phyloP scores from a whole-genome alignment of 2,888 invertebrate species.

The Drosophila pseudotalamancana region DNA sequence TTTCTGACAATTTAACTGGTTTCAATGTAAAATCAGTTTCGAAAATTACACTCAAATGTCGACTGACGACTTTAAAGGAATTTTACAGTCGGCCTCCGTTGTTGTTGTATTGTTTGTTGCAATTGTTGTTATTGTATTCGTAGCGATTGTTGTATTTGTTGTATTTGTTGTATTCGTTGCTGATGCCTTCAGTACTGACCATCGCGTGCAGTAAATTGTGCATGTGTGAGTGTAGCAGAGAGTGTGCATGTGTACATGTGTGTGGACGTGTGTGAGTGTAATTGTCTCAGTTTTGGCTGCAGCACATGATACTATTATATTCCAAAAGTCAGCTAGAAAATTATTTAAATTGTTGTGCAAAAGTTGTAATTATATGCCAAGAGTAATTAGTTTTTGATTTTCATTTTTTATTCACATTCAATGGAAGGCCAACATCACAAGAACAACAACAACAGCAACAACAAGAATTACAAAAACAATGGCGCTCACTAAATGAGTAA shows the following conservation, averaged over 20 bases:
- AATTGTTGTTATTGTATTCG: too few relatives aligned
- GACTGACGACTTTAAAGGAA: constrained; percentile 80
- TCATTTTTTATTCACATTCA: constrained; percentile 11
- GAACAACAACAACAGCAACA: too few relatives aligned
- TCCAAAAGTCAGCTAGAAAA: constrained; percentile 71
- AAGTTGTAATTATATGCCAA: constrained; percentile 72
- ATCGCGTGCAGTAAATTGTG: constrained; percentile 80
- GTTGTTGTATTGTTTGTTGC: too few relatives aligned
- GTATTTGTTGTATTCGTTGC: too few relatives aligned
- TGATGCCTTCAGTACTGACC: constrained; percentile 54
- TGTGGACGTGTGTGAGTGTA: constrained; percentile 4
- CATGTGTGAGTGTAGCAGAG: constrained; percentile 1
- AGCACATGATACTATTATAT: constrained; percentile 62
- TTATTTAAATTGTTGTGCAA: constrained; percentile 76
- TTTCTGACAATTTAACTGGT: constrained; percentile 84
- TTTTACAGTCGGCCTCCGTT: constrained; percentile 60
- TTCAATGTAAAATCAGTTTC: constrained; percentile 83
- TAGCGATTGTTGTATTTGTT: too few relatives aligned
- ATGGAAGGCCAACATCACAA: constrained; percentile 24
- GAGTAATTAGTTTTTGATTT: constrained; percentile 70
- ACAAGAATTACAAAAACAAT: constrained; percentile 23
- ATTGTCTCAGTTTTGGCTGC: constrained; percentile 36
- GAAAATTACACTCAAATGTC: constrained; percentile 79
- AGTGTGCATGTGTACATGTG: background rate
- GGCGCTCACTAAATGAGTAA: constrained; percentile 5